Conservation (phyloP, 2,797 vertebrate genomes). For the Centropyge bicolor region DNA sequence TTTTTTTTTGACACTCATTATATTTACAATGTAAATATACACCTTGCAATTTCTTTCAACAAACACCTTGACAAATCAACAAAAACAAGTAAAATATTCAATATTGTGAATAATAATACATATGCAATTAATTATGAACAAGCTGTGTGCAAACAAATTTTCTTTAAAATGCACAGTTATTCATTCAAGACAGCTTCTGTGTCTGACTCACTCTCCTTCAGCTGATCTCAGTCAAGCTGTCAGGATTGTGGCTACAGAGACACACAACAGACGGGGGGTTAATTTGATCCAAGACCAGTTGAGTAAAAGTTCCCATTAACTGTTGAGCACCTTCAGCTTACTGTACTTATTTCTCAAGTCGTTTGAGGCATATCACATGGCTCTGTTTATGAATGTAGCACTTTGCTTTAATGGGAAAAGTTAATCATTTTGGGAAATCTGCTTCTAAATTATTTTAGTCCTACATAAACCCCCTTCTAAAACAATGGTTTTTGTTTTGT, state of each 20-base stretch:
- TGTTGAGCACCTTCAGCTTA: constrained; percentile 4
- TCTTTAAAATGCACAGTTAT: constrained; percentile 28
- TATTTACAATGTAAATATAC: constrained; percentile 14
- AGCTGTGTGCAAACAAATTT: not conserved
- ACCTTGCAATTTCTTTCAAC: not conserved
- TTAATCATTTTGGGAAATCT: not conserved
- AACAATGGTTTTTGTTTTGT: not conserved
- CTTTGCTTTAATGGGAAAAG: not conserved
- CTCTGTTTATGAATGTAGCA: not conserved
- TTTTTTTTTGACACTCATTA: not conserved
- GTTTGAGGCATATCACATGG: not conserved
- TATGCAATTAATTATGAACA: not conserved
- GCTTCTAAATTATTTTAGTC: not conserved
- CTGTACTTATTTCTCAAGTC: constrained; percentile 31
- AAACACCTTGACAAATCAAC: not conserved
- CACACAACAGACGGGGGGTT: constrained; percentile 13
- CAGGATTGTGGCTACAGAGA: constrained; percentile 8
- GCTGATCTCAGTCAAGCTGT: constrained; percentile 16
- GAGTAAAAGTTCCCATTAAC: constrained; percentile 23
- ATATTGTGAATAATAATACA: constrained; percentile 3
- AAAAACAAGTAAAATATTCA: constrained; percentile 8
- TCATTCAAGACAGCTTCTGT: not conserved
- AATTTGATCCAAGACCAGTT: constrained; percentile 36
- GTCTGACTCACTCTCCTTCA: not conserved
- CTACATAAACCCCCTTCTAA: not conserved